These are phyloP conservation scores for Homarus gammarus DNA, from an alignment of 2,888 invertebrate genomes.

Conservation along the genomic window DNA sequence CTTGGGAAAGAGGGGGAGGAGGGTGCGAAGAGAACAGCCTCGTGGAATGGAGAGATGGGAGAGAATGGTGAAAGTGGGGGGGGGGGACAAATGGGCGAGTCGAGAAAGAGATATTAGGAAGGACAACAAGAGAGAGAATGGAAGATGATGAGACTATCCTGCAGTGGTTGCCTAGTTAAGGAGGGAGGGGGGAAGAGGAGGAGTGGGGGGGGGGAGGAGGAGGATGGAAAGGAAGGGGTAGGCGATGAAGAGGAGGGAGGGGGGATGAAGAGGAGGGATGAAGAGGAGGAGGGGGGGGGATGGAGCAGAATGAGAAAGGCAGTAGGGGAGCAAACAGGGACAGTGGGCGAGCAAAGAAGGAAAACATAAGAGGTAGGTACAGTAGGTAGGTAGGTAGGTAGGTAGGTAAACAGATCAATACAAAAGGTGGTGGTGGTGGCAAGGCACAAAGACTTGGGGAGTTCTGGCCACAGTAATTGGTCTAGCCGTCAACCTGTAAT, in stretches of 20 bases:
- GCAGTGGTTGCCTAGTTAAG: neutral
- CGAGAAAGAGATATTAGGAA: too few relatives aligned
- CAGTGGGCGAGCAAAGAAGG: neutral
- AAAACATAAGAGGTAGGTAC: neutral
- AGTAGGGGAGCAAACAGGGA: too few relatives aligned
- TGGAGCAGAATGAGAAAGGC: too few relatives aligned
- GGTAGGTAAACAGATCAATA: neutral
- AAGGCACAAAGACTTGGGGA: neutral
- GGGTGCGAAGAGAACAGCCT: too few relatives aligned
- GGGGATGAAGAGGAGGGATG: neutral
- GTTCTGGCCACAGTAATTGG: neutral
- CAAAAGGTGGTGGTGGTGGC: neutral
- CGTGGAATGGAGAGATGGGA: too few relatives aligned
- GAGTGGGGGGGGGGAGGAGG: neutral
- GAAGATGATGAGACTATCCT: too few relatives aligned
- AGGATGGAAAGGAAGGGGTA: neutral
- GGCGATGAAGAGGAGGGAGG: neutral
- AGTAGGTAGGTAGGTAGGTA: neutral
- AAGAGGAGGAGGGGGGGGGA: neutral
- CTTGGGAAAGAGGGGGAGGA: too few relatives aligned
- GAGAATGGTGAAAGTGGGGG: too few relatives aligned
- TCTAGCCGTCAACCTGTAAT: neutral
- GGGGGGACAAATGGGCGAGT: too few relatives aligned
- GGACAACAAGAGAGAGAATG: too few relatives aligned
- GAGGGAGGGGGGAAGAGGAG: neutral